Evolutionary conservation across 2,113 vertebrate genomes (phyloP).

Genomic region (Saguinus imperator): DNA sequence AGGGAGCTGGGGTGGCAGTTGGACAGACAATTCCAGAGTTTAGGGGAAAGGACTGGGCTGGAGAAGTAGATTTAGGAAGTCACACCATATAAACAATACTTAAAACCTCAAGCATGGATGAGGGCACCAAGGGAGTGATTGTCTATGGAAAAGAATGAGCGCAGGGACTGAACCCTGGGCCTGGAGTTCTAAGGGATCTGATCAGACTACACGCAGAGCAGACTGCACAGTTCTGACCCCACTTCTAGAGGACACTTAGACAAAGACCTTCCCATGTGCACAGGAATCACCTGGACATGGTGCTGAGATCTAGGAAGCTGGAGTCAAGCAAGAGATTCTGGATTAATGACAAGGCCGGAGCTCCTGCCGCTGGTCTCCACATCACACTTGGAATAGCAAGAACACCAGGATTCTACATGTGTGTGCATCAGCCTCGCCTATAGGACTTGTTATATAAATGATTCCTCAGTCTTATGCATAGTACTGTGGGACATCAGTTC

Average conservation of each 20-base stretch:
- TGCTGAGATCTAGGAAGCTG: not conserved
- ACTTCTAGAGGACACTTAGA: rapidly evolving
- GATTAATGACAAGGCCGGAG: not conserved
- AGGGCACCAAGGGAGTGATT: not conserved
- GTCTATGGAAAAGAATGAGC: not conserved
- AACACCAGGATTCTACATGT: not conserved
- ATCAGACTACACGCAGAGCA: too few relatives aligned
- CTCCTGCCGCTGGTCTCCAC: not conserved
- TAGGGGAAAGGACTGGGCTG: not conserved
- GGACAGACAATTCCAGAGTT: not conserved
- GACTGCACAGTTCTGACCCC: too few relatives aligned
- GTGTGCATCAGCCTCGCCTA: too few relatives aligned
- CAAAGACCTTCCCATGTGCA: not conserved
- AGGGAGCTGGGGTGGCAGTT: too few relatives aligned
- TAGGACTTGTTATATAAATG: not conserved
- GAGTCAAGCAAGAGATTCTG: not conserved
- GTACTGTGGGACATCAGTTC: not conserved
- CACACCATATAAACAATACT: too few relatives aligned
- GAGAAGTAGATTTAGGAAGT: not conserved
- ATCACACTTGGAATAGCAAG: not conserved
- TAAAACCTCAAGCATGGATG: not conserved
- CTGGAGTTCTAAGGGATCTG: too few relatives aligned
- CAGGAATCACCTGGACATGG: not conserved
- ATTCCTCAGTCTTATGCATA: not conserved
- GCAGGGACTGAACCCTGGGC: too few relatives aligned